phyloP scores from a whole-genome alignment of 2,888 invertebrate genomes.

The Thalpophila matura region DNA sequence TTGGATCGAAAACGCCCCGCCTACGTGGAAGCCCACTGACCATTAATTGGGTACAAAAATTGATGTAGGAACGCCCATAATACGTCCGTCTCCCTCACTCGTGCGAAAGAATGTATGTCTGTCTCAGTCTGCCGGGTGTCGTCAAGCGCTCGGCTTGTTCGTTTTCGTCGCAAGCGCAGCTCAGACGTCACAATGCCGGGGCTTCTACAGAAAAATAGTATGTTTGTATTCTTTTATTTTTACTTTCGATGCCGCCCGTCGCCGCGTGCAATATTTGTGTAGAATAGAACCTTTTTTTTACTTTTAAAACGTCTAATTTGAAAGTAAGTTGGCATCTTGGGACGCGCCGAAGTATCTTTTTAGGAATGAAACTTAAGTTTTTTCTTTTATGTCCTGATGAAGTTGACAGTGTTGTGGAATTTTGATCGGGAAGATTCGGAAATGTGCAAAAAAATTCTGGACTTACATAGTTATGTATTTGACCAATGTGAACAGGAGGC shows the following conservation, averaged over 20 bases:
- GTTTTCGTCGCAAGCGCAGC: conserved; percentile 85
- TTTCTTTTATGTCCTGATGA: conserved; percentile 64
- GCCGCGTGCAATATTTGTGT: conserved; percentile 89
- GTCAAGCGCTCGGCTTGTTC: conserved; percentile 75
- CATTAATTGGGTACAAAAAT: conserved; percentile 89
- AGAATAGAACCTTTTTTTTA: conserved; percentile 79
- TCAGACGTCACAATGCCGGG: conserved; percentile 82
- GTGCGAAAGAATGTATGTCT: conserved; percentile 33
- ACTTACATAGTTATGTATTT: conserved; percentile 30
- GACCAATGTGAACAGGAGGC: conserved; percentile 1
- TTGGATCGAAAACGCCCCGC: conserved; percentile 83
- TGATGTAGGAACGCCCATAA: conserved; percentile 84
- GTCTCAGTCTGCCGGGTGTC: conserved; percentile 68
- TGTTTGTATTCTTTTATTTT: conserved; percentile 81
- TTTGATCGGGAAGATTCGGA: conserved; percentile 54
- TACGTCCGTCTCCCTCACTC: conserved; percentile 70
- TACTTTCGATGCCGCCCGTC: conserved; percentile 75
- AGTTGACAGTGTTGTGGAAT: conserved; percentile 75
- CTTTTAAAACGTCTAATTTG: conserved; percentile 82
- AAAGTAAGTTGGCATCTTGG: conserved; percentile 79
- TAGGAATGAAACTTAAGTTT: conserved; percentile 43
- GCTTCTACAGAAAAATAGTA: conserved; percentile 88
- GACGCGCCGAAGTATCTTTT: conserved; percentile 71
- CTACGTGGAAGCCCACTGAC: conserved; percentile 88
- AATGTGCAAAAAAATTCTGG: conserved; percentile 42